phyloP scores from a whole-genome alignment of 30 jellyfish, hydroid and myxozoan species.

The Turritopsis rubra region DNA sequence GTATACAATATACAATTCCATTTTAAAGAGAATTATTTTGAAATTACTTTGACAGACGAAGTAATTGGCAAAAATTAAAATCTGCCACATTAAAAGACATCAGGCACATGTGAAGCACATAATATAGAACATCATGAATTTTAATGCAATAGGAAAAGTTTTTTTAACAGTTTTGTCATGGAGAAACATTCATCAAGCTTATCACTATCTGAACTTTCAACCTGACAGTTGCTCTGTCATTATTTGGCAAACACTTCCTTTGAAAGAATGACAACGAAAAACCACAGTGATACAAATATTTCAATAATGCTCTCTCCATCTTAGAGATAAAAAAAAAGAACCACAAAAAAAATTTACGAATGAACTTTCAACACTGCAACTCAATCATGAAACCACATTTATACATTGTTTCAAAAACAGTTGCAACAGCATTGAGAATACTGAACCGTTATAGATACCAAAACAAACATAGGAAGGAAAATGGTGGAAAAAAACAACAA shows the following conservation, averaged over 20 bases:
- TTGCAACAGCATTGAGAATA: too few relatives aligned
- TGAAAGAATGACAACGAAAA: neutral
- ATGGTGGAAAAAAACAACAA: too few relatives aligned
- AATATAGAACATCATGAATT: neutral
- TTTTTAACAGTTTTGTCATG: neutral
- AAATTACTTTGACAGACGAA: neutral
- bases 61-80: neutral
- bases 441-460: too few relatives aligned
- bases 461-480: too few relatives aligned
- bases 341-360: neutral
- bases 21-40: neutral
- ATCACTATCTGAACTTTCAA: neutral
- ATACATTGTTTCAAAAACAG: too few relatives aligned
- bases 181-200: neutral
- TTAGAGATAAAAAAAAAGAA: neutral
- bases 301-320: neutral
- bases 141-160: neutral
- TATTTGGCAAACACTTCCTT: neutral
- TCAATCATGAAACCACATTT: neutral
- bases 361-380: neutral
- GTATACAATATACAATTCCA: too few relatives aligned
- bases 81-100: neutral
- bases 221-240: neutral
- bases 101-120: neutral
- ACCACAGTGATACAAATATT: neutral